Evolutionary conservation across 2,888 invertebrate genomes (phyloP).

Genomic region (Phasia obesa): DNA sequence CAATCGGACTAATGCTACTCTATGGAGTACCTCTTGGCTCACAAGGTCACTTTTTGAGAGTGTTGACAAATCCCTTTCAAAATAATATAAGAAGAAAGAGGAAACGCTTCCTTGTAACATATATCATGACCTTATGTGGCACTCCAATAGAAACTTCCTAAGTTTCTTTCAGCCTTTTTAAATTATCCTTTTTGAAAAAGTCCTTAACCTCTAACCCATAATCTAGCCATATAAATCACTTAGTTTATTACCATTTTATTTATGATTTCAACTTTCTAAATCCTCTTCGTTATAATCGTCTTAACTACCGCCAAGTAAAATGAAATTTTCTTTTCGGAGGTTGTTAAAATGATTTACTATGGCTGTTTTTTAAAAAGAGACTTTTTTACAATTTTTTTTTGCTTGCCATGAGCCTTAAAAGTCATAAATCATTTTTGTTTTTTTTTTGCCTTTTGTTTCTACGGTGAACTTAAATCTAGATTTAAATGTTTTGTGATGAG

Average conservation of each 20-base stretch:
- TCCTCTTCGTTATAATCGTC: constrained; percentile 32
- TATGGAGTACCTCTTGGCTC: too few species aligned
- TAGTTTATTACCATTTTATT: constrained; percentile 53
- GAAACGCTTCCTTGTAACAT: too few species aligned
- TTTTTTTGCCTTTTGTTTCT: not conserved
- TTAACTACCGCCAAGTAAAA: constrained; percentile 25
- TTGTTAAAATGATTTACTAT: constrained; percentile 32
- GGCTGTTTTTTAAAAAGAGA: constrained; percentile 5
- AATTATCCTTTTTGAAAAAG: not conserved
- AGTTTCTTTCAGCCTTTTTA: not conserved
- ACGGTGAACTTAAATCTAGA: constrained; percentile 18
- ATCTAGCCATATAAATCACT: constrained; percentile 30
- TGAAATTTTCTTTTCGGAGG: not conserved
- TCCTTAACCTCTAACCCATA: not conserved
- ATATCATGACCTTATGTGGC: too few species aligned
- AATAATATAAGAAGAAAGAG: too few species aligned
- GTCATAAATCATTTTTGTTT: constrained; percentile 49
- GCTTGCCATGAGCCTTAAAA: constrained; percentile 37
- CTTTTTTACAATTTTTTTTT: constrained; percentile 22
- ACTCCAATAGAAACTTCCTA: too few species aligned
- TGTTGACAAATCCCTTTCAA: too few species aligned
- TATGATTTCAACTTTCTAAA: constrained; percentile 42
- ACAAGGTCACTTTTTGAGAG: too few species aligned
- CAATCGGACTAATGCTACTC: too few species aligned
- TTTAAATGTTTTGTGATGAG: constrained; percentile 59